Percentiles rank a stretch among this genome's conserved stretches.
phyloP scores from a whole-genome alignment of 2,797 vertebrate genomes.

The Coendou prehensilis region DNA sequence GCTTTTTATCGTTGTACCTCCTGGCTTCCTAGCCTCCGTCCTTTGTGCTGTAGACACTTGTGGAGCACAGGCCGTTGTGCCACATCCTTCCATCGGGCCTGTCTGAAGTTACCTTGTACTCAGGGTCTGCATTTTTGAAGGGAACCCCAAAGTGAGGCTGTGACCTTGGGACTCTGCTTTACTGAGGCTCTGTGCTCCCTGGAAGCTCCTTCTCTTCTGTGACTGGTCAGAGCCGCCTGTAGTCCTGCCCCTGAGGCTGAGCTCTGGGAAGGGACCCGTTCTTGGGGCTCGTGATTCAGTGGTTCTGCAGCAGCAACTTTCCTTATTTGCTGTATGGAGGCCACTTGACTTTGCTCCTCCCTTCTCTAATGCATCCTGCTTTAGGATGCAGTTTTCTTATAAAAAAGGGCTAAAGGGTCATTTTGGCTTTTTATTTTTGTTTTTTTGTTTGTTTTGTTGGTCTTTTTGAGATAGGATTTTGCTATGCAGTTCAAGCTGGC shows the following conservation, averaged over 20 bases:
- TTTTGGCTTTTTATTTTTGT: background rate
- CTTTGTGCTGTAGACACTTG: background rate
- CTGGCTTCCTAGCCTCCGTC: background rate
- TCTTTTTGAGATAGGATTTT: no score
- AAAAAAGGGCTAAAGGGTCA: background rate
- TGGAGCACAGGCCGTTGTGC: background rate
- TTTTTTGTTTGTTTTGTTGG: background rate
- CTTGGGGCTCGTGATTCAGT: background rate
- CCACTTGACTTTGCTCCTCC: background rate
- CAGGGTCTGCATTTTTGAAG: background rate
- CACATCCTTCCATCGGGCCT: rapidly evolving
- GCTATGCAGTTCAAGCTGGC: no score
- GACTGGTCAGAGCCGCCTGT: background rate
- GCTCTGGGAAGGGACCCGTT: background rate
- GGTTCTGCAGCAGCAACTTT: background rate
- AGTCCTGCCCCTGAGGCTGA: background rate
- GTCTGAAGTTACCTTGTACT: background rate
- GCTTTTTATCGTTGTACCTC: background rate
- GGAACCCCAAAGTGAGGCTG: background rate
- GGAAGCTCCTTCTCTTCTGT: background rate
- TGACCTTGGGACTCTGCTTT: background rate
- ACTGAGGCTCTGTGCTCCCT: background rate
- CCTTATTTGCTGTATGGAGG: background rate
- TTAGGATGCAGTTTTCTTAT: background rate
- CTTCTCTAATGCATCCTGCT: background rate